Evolutionary conservation across 2,888 invertebrate species (phyloP).

Genomic region (Tetanocera ferruginea): DNA sequence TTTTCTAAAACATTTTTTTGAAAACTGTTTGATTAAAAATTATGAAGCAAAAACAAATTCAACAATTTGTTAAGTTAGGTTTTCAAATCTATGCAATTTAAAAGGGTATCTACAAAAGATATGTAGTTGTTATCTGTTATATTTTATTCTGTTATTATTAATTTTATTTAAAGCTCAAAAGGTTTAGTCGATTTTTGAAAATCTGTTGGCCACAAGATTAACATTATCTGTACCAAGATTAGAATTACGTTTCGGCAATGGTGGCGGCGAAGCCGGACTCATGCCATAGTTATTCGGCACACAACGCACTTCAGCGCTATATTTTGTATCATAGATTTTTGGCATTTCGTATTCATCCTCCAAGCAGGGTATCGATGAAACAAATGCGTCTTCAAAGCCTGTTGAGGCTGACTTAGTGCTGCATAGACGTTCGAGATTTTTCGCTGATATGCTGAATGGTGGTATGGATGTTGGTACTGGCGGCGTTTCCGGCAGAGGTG

Average conservation of each 20-base stretch:
- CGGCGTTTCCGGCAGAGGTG: conserved; percentile 40
- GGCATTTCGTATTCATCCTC: conserved; percentile 57
- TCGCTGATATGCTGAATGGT: conserved; percentile 34
- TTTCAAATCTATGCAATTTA: too few species aligned
- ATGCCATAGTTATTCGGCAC: conserved; percentile 49
- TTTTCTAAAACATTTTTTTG: background rate
- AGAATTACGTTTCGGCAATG: conserved; percentile 64
- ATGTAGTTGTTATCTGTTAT: background rate
- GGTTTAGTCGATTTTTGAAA: conserved; percentile 21
- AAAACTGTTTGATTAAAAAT: background rate
- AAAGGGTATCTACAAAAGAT: too few species aligned
- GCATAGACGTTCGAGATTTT: conserved; percentile 44
- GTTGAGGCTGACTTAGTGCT: conserved; percentile 48
- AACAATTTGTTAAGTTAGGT: background rate
- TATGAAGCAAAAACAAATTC: background rate
- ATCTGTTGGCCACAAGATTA: conserved; percentile 39
- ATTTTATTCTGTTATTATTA: background rate
- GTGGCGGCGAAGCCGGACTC: conserved; percentile 60
- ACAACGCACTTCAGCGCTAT: conserved; percentile 46
- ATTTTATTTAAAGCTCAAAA: background rate
- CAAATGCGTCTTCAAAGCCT: conserved; percentile 51
- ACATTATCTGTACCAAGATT: conserved; percentile 49
- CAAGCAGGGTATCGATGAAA: conserved; percentile 25
- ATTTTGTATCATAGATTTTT: conserved; percentile 49
- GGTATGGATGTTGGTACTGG: conserved; percentile 23